Evolutionary conservation across 2,113 vertebrate genomes (phyloP).

Genomic region (Emydocephalus ijimae): DNA sequence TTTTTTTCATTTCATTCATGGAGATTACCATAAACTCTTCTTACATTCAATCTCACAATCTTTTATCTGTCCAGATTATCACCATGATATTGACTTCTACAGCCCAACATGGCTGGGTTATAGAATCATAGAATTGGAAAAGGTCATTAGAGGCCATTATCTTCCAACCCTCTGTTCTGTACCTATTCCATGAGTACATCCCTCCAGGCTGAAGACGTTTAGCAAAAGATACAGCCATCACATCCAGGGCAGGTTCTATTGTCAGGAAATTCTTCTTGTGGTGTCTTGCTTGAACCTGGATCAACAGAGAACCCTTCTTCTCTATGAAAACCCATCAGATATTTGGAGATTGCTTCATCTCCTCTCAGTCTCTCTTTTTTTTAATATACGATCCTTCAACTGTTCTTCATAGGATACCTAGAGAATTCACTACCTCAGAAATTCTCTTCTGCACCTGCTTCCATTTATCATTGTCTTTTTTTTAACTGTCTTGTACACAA

Average conservation of each 20-base stretch:
- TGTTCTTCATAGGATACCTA: neutral
- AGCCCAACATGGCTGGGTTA: neutral
- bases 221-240: neutral
- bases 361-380: neutral
- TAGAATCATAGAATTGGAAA: neutral
- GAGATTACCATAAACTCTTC: neutral
- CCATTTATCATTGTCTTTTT: neutral
- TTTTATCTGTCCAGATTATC: neutral
- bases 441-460: neutral
- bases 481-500: neutral
- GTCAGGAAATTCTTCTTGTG: too few relatives aligned
- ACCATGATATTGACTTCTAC: neutral
- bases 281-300: too few relatives aligned
- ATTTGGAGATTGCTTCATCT: neutral
- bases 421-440: neutral
- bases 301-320: neutral
- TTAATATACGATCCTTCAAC: neutral
- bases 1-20: neutral
- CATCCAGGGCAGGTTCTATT: too few relatives aligned
- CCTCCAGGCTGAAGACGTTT: neutral
- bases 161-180: neutral
- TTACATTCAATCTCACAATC: neutral
- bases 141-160: neutral
- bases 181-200: neutral
- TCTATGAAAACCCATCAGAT: neutral